Conservation (phyloP, 2,113 vertebrate species). For the Rhadina sibilatrix region DNA sequence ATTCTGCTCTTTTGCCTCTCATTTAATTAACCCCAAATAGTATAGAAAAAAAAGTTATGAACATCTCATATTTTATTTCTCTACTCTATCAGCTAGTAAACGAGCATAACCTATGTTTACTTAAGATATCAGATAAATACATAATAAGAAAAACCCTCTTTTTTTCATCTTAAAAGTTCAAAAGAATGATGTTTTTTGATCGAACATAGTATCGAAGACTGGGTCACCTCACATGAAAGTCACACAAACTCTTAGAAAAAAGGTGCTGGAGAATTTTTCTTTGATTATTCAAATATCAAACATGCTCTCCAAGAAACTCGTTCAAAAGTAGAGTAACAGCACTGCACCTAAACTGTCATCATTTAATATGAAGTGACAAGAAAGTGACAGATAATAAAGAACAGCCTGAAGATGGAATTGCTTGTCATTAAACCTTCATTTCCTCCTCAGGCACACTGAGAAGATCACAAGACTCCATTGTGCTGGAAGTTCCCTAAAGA, state of each 20-base stretch:
- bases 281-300: slow-evolving; percentile 36
- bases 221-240: neutral
- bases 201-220: neutral
- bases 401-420: neutral
- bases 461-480: neutral
- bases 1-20: neutral
- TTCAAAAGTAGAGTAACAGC: neutral
- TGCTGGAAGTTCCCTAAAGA: neutral
- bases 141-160: neutral
- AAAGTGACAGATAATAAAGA: slow-evolving; percentile 19
- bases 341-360: neutral
- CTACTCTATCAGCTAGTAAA: neutral
- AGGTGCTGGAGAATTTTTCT: neutral
- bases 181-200: neutral
- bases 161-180: neutral
- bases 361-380: neutral
- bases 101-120: neutral
- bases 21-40: neutral
- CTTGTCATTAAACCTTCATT: neutral
- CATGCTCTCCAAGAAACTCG: neutral
- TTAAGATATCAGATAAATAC: neutral
- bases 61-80: neutral
- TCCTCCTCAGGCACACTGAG: neutral
- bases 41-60: neutral
- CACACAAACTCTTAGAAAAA: neutral